phyloP scores from a whole-genome alignment of 2,113 vertebrate genomes.

The Lagopus muta region DNA sequence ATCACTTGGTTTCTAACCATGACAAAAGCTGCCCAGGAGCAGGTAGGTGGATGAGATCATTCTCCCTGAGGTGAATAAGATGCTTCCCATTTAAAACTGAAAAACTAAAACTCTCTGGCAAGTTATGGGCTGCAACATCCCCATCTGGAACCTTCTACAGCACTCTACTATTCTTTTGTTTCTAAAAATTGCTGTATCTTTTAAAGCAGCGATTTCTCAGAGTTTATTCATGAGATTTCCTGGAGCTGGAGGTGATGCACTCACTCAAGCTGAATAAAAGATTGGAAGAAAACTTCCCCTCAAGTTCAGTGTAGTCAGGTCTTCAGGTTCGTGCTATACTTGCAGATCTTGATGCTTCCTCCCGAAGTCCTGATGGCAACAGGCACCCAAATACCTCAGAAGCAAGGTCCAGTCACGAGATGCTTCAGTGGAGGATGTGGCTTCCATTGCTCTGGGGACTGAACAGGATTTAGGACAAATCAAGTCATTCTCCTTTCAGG shows the following conservation, averaged over 20 bases:
- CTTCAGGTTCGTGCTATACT: not conserved
- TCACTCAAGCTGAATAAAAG: not conserved
- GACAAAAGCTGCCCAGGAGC: not conserved
- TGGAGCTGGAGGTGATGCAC: not conserved
- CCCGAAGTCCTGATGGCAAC: not conserved
- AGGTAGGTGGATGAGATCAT: not conserved
- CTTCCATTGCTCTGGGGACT: not conserved
- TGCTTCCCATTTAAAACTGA: not conserved
- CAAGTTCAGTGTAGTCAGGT: not conserved
- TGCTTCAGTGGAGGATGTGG: not conserved
- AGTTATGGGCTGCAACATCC: not conserved
- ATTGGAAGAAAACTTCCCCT: not conserved
- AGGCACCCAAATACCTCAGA: not conserved
- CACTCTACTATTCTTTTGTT: not conserved
- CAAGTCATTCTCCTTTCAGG: not conserved
- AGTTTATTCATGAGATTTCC: not conserved
- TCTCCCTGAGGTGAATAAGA: constrained; percentile 9
- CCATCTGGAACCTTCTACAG: not conserved
- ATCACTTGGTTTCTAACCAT: not conserved
- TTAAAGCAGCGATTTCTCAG: not conserved
- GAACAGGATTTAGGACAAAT: not conserved
- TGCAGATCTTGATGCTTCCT: not conserved
- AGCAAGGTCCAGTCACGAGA: not conserved
- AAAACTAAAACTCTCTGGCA: not conserved
- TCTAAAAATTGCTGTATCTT: constrained; percentile 1